A percentile compares a stretch with the other conserved stretches of the same genome.
Evolutionary conservation across 2,888 invertebrate species (phyloP).

Genomic region (Xiphydria camelus): DNA sequence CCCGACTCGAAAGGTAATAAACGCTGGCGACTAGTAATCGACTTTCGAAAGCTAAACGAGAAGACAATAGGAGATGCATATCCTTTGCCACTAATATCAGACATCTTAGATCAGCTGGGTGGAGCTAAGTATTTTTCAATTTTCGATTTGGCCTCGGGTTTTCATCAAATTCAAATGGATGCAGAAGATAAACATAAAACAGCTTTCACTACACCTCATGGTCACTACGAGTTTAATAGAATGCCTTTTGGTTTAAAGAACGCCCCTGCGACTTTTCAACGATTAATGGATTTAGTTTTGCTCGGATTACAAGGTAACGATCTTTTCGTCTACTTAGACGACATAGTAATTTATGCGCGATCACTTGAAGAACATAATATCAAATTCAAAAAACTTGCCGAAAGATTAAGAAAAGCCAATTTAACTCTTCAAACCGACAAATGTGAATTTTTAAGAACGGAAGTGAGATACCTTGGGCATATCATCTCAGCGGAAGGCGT

Average conservation of each 20-base stretch:
- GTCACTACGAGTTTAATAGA: neutral
- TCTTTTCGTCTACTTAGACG: neutral
- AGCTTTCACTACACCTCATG: neutral
- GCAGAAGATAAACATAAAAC: conserved; percentile 1
- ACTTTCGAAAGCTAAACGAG: conserved; percentile 34
- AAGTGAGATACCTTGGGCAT: conserved; percentile 5
- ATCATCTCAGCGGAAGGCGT: neutral
- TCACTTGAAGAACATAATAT: neutral
- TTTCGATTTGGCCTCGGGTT: conserved; percentile 2
- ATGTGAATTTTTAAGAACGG: conserved; percentile 5
- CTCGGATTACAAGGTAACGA: neutral
- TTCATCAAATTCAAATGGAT: conserved; percentile 1
- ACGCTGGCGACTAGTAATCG: conserved; percentile 30
- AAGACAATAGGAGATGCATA: conserved; percentile 33
- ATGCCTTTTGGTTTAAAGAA: conserved; percentile 2
- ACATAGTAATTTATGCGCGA: conserved; percentile 1
- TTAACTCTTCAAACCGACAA: neutral
- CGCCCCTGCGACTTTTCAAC: conserved; percentile 1
- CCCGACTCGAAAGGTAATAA: conserved; percentile 23
- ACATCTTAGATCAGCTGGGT: conserved; percentile 32
- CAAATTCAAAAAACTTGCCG: neutral
- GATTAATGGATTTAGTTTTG: neutral
- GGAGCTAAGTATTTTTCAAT: conserved; percentile 15
- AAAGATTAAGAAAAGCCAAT: conserved; percentile 2
- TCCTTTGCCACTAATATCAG: conserved; percentile 32